Percentiles rank a stretch among this genome's conserved stretches.
Conservation (phyloP, 2,888 invertebrate genomes). For the Cyrtodaria siliqua region DNA sequence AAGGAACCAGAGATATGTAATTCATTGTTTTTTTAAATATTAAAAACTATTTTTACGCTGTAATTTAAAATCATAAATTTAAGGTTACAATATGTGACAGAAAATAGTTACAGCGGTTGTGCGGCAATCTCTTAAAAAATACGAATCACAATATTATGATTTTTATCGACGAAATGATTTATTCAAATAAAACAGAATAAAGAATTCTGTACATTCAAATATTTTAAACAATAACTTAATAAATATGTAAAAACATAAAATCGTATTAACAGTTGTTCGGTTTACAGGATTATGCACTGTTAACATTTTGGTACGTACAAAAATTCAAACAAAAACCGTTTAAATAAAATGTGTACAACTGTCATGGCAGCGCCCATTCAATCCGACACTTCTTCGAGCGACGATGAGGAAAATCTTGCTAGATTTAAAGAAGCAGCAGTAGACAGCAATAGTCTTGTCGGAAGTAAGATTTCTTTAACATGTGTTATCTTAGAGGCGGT, state of each 20-base stretch:
- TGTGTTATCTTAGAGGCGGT: too few relatives aligned
- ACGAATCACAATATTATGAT: background rate
- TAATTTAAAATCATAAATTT: too few relatives aligned
- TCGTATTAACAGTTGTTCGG: too few relatives aligned
- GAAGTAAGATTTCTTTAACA: background rate
- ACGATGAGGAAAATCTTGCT: slow-evolving; percentile 60
- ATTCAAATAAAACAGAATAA: background rate
- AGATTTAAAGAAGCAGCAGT: slow-evolving; percentile 63
- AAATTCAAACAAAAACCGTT: too few relatives aligned
- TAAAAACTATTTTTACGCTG: too few relatives aligned
- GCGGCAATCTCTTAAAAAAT: background rate
- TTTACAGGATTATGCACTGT: too few relatives aligned
- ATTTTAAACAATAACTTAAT: background rate
- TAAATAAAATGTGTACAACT: background rate
- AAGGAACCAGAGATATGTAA: too few relatives aligned
- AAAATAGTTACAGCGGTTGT: too few relatives aligned
- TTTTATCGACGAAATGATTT: background rate
- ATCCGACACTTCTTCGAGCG: slow-evolving; percentile 35
- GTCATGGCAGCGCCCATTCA: slow-evolving; percentile 61
- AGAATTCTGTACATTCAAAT: background rate
- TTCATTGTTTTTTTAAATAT: too few relatives aligned
- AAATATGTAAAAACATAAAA: background rate
- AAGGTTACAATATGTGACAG: too few relatives aligned
- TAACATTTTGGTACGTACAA: too few relatives aligned
- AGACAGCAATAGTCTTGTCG: background rate